These are phyloP conservation scores for Channa maculata DNA, from an alignment of 2,113 vertebrate species.

Conservation along the genomic window DNA sequence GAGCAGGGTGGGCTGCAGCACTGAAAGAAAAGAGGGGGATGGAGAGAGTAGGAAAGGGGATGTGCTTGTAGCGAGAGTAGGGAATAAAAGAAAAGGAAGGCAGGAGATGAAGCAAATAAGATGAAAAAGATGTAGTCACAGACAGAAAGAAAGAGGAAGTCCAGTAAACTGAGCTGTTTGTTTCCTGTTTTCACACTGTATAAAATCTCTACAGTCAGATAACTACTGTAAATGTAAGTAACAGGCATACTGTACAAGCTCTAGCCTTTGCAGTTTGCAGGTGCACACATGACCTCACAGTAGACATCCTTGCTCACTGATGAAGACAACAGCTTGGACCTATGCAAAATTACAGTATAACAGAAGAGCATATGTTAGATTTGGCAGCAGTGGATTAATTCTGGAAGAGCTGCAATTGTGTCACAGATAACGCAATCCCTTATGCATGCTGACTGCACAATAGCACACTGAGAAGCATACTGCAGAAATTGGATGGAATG, in stretches of 20 bases:
- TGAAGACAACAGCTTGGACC: constrained; percentile 24
- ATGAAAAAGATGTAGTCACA: constrained; percentile 49
- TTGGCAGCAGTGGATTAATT: constrained; percentile 47
- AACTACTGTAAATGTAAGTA: background rate
- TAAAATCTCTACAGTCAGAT: background rate
- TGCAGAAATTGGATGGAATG: constrained; percentile 25
- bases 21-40: constrained; percentile 37
- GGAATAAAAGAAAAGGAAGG: constrained; percentile 26
- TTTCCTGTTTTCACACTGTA: background rate
- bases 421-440: constrained; percentile 45
- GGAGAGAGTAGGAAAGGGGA: constrained; percentile 49
- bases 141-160: constrained; percentile 2
- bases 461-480: constrained; percentile 23
- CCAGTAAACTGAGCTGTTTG: background rate
- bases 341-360: constrained; percentile 4
- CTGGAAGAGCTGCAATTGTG: constrained; percentile 49
- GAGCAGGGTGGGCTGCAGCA: constrained; percentile 86
- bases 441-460: constrained; percentile 28
- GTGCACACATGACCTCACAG: constrained; percentile 21
- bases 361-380: constrained; percentile 43
- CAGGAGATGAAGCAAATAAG: constrained; percentile 4
- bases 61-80: constrained; percentile 41
- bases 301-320: constrained; percentile 8
- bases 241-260: background rate
- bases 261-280: constrained; percentile 13